Evolutionary conservation across 2,888 invertebrate species (phyloP), one percentile per base, ranked within the genome.

Genomic region (Prosapia bicincta): DNA sequence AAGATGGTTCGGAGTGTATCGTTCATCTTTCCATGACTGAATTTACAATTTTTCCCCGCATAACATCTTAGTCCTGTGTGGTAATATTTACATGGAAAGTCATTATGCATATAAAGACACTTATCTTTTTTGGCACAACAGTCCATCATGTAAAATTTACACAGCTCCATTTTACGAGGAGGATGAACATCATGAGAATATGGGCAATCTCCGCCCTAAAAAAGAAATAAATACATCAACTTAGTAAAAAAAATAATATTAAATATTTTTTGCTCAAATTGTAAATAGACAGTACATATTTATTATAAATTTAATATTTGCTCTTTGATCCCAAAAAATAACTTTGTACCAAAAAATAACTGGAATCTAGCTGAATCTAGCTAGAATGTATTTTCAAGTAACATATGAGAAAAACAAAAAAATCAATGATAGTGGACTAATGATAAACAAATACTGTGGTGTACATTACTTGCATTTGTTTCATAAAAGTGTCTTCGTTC

Each of bases 21-120:
- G 72, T 90, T 91, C n/a, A 98, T 87, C 0, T 95, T 94, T 81
- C 91, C 91, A 84, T 99, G 98, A 28, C 96, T 95, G 85, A 98
- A 98, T 85, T 97, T 96, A 86, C 98, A 99, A 83, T 90, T 90
- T 30, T 91, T 90, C 71, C 89, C 88, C 43, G 87, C 89, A 79
- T 90, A 89, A 85, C 98, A 98, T 74, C 92, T 92, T 85, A 94
- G 89, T 79, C 97, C 97, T 72, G 97, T 94, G 84, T 99, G 98
- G 86, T 93, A 97, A 87, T 93, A 98, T 88, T 98, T 98, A 87
- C 98, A 98, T 23, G 98, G 98, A 85, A 97, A 98, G 85, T 98
- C 97, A 82, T 93, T 91, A 86, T 98, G 98, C 94, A 98, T 94
- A 84, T 96, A 99, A 24, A 95, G 89, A 87, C 98, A 99, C 85